Base-by-base conservation (phyloP, 2,797 vertebrate species). In the Pteropus rufus region DNA sequence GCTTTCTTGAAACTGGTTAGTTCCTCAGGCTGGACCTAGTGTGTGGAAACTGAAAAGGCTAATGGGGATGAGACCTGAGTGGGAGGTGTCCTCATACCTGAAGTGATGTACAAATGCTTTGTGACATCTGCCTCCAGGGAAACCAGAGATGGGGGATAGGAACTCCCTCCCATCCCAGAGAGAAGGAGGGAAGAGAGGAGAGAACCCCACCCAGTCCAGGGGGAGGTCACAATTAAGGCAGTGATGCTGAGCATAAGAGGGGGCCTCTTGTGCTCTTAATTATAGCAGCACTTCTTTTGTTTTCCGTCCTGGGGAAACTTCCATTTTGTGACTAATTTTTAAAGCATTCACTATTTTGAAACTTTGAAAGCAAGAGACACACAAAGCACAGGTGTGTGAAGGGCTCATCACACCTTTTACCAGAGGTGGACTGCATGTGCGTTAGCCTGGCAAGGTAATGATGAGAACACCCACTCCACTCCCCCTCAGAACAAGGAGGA, bases 201-300 rank as follows among this genome's bases (percentile, higher is more conserved):
- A 86, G 54, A 80, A 58, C 18, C 54, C 52, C 46, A 75, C 44
- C 91, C 85, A 54, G 23, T 56, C 93, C 82, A 16, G 1, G 54
- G 84, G 64, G 52, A 91, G 80, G 91, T 87, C 93, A 62, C 0
- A 16, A 79, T 95, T 97, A 97, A 97, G 97, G 96, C 93, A 96
- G 95, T 95, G 94, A 97, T 62, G 79, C 97, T 96, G 91, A 95
- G 70, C 64, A 80, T 72, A 23, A 18, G 7, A 80, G 41, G 75
- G 79, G 62, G 18, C 34, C 89, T 54, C 44, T 41, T 86, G 81
- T 96, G 93, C 93, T 96, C 93, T 91, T 79, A 88, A 69, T 39
- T 52, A 75, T 31, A 95, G 87, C 52, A 97, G 89, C 95, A 89
- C 83, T 75, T 94, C 94, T 72, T 82, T 29, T 46, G 36, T 69